Base-by-base conservation (phyloP, 2,113 vertebrate genomes). In the Rhinolophus ferrumequinum region DNA sequence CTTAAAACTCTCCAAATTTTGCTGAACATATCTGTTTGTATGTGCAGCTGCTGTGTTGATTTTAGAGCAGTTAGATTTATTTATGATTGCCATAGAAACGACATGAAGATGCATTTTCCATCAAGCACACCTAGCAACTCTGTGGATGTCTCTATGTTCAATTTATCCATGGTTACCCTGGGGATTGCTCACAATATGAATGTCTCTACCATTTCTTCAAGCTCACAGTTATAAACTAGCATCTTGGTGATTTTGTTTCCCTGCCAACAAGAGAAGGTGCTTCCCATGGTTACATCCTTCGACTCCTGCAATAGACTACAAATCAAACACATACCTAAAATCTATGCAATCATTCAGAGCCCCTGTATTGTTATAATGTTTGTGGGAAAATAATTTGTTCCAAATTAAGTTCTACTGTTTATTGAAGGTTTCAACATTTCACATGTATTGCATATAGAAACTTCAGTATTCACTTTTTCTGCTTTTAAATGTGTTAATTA, bases 131-230 rank as follows among this genome's bases (percentile, higher is more conserved):
- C 89, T 64, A 97, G 81, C 89, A 95, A 95, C 62, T 92, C 92
- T 93, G 95, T 77, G 88, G 69, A 95, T 76, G 79, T 88, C 77
- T 97, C 52, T 95, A 73, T 95, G 88, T 97, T 97, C 84, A 97
- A 52, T 93, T 14, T 6, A 66, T 60, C 92, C 93, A 62, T 56
- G 75, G 90, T 91, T 98, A 96, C 88, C 67, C 58, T 50, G 73
- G 96, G 67, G 44, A 97, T 93, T 97, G 6, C 44, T 95, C 69
- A 91, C 96, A 98, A 97, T 77, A 54, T 80, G 80, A 95, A 97
- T 88, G 38, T 67, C 67, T 6, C 38, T 95, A 66, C 56, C 70
- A 89, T 98, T 98, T 95, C 70, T 94, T 94, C 10, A 66, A 90
- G 28, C 52, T 85, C 67, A 95, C 77, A 79, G 81, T 47, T 86